Base-by-base conservation (phyloP, 2,888 invertebrate genomes). In the Lepidonotus clava region DNA sequence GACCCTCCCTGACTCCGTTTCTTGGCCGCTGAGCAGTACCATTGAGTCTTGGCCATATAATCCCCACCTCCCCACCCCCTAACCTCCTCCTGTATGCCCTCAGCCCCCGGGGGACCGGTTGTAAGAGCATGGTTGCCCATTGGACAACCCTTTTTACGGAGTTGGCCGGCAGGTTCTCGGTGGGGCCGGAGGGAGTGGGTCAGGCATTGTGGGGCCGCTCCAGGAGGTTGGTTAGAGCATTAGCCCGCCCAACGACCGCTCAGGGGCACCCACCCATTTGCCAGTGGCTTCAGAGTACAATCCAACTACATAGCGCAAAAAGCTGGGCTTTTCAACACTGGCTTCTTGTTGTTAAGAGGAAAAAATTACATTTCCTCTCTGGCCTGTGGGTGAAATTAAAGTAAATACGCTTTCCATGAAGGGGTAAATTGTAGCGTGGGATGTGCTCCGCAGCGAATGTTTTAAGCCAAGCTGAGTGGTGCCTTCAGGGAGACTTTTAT, bases 1-100 rank as follows among this genome's bases (percentile, higher is more conserved):
- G 51, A 51, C 38, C 76, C 76, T 34, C 76, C 28, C 61, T 61
- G 76, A 34, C 76, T 76, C 40, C 76, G n/a, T 40, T 34, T 38
- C 38, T 28, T 40, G 38, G 36, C n/a, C 76, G 38, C 76, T 61
- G 40, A 76, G 21, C 76, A 40, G n/a, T 28, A 14, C 38, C 18
- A 76, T 76, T 76, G 76, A 40, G 38, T 28, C 76, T 28, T 36
- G 76, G 28, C 61, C 61, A 32, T 32, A 61, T 24, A 61, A n/a
- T 28, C 76, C 40, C 76, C 46, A 46, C 46, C 46, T 18, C 6
- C 46, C 46, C 18, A 46, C 6, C 61, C 28, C 61, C 61, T 32
- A 61, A 11, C 2, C 53, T 53, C 28, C 4, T 2, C 56, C 56
- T 56, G 56, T n/a, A 8, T 56, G 18, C n/a, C n/a, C n/a, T n/a